Conservation (phyloP, 2,888 invertebrate species). For the Cyclophora punctaria region DNA sequence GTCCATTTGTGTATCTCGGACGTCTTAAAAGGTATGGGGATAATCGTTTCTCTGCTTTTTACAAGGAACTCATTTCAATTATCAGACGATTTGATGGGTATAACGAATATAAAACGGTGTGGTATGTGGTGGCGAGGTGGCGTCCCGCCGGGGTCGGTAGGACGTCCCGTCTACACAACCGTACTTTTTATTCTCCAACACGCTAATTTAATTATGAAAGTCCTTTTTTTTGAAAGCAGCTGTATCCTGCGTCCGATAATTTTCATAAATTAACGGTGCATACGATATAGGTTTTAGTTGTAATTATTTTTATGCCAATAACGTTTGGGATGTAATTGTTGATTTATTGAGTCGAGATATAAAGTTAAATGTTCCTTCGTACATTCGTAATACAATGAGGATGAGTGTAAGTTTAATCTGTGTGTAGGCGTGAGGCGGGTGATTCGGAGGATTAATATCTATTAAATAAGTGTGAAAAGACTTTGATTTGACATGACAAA, state of each 20-base stretch:
- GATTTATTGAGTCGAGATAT: constrained; percentile 12
- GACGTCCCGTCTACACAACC: constrained; percentile 37
- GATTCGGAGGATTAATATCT: constrained; percentile 47
- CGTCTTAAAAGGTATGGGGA: constrained; percentile 73
- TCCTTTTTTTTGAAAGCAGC: constrained; percentile 39
- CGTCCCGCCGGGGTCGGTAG: constrained; percentile 55
- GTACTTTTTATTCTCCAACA: constrained; percentile 55
- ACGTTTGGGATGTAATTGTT: constrained; percentile 21
- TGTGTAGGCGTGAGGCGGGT: constrained; percentile 40
- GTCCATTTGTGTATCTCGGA: constrained; percentile 75
- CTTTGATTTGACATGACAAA: constrained; percentile 54
- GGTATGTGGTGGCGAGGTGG: constrained; percentile 64
- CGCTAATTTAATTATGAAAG: constrained; percentile 72
- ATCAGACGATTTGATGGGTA: constrained; percentile 71
- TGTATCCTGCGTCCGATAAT: constrained; percentile 59
- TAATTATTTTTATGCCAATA: constrained; percentile 23
- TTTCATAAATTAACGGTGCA: constrained; percentile 51
- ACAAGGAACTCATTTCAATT: constrained; percentile 76
- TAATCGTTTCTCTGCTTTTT: constrained; percentile 75
- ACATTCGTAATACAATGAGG: constrained; percentile 17
- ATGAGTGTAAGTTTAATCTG: constrained; percentile 25
- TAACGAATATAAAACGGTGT: constrained; percentile 45
- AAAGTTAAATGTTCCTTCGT: constrained; percentile 11
- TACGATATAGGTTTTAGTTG: constrained; percentile 24
- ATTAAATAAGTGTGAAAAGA: constrained; percentile 42